These are phyloP conservation scores for Drosophila tropicalis DNA, from an alignment of 1,140 invertebrate species.

Conservation along the genomic window DNA sequence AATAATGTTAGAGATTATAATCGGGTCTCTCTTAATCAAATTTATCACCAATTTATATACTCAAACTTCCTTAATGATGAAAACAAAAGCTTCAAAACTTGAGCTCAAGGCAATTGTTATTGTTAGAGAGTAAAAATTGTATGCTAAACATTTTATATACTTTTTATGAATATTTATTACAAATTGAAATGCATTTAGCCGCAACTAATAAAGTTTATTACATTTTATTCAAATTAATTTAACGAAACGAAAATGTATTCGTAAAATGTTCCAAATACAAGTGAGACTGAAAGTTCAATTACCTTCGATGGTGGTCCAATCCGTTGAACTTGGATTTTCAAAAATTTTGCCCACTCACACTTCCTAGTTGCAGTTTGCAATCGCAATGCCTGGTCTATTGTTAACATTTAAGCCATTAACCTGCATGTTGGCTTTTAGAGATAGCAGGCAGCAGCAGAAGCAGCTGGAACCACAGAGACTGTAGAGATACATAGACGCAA, in stretches of 20 bases:
- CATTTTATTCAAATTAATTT: conserved; percentile 21
- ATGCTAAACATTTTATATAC: neutral
- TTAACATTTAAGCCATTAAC: conserved; percentile 82
- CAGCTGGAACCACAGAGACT: neutral
- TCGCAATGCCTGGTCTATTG: conserved; percentile 79
- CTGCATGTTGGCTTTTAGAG: conserved; percentile 73
- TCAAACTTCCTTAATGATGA: too few relatives aligned
- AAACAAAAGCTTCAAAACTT: neutral
- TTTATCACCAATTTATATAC: too few relatives aligned
- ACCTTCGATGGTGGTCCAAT: conserved; percentile 4
- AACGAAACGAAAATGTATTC: neutral
- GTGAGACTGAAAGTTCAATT: neutral
- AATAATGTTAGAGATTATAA: too few relatives aligned
- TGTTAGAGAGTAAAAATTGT: neutral
- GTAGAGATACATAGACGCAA: neutral
- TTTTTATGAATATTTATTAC: conserved; percentile 17
- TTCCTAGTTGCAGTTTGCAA: conserved; percentile 33
- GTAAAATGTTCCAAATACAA: neutral
- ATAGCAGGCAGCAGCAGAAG: conserved; percentile 37
- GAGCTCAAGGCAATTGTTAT: too few relatives aligned
- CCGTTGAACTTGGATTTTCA: conserved; percentile 17
- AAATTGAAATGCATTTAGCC: conserved; percentile 54
- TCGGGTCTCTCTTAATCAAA: too few relatives aligned
- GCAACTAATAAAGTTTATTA: conserved; percentile 44
- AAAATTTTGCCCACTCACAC: conserved; percentile 14